phyloP scores from a whole-genome alignment of 1,140 invertebrate genomes.

The Reticulitermes speratus region DNA sequence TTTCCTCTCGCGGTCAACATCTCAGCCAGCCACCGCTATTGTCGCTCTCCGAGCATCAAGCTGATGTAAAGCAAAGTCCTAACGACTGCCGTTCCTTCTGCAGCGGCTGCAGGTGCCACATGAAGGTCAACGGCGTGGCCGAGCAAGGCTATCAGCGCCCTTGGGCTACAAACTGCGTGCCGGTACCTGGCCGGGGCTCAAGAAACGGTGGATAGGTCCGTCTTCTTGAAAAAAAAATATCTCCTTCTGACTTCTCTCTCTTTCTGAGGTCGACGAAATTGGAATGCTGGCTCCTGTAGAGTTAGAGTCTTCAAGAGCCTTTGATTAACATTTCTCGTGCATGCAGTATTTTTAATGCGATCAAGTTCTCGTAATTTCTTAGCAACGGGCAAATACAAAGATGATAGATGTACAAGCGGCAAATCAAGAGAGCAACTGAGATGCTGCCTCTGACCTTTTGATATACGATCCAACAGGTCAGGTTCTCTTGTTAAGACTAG shows the following conservation, averaged over 20 bases:
- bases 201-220: background rate
- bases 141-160: constrained; percentile 24
- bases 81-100: background rate
- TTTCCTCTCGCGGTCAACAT: background rate
- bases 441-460: no score
- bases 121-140: constrained; percentile 22
- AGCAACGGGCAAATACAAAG: no score
- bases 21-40: constrained; percentile 5
- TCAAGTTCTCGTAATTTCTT: background rate
- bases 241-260: background rate
- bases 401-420: no score
- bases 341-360: background rate
- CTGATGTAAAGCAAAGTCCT: background rate
- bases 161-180: constrained; percentile 25
- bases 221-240: background rate
- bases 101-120: constrained; percentile 14
- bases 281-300: background rate
- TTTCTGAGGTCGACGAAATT: background rate
- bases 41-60: background rate
- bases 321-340: background rate
- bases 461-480: no score
- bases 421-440: no score
- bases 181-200: background rate
- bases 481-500: no score
- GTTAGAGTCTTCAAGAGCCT: background rate